These are phyloP conservation scores for Eufriesea mexicana DNA, from an alignment of 1,140 invertebrate species.

Conservation along the genomic window DNA sequence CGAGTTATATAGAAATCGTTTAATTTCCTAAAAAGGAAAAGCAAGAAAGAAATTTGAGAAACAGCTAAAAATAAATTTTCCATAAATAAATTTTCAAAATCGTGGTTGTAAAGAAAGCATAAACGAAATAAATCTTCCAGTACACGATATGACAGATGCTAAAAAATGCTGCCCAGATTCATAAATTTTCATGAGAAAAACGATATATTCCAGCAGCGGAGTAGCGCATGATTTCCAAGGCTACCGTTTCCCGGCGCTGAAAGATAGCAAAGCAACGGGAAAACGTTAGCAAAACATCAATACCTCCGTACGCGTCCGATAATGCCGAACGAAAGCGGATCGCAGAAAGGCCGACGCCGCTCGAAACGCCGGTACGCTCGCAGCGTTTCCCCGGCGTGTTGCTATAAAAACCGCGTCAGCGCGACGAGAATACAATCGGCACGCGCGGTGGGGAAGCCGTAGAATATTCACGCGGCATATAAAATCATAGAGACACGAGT, in stretches of 20 bases:
- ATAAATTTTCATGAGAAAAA: too few species aligned
- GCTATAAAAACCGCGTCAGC: slow-evolving; percentile 49
- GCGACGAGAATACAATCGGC: slow-evolving; percentile 48
- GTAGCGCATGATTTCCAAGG: background rate
- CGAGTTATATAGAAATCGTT: too few species aligned
- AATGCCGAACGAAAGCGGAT: slow-evolving; percentile 6
- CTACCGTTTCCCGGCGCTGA: background rate
- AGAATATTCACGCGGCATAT: slow-evolving; percentile 78
- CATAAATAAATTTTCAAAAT: too few species aligned
- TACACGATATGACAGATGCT: too few species aligned
- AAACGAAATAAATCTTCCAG: too few species aligned
- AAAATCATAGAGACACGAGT: slow-evolving; percentile 80
- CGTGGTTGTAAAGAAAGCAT: too few species aligned
- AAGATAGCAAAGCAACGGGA: too few species aligned
- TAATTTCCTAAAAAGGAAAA: too few species aligned
- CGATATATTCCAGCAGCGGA: too few species aligned
- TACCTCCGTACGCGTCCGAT: background rate
- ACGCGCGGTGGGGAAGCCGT: slow-evolving; percentile 20
- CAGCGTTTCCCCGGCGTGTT: slow-evolving; percentile 18
- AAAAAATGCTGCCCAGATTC: too few species aligned
- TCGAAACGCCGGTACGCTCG: background rate
- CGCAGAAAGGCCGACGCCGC: slow-evolving; percentile 3
- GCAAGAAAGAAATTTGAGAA: too few species aligned
- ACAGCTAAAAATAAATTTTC: too few species aligned
- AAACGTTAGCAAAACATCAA: background rate